phyloP scores from a whole-genome alignment of 2,113 vertebrate genomes.

The Chauna torquata region DNA sequence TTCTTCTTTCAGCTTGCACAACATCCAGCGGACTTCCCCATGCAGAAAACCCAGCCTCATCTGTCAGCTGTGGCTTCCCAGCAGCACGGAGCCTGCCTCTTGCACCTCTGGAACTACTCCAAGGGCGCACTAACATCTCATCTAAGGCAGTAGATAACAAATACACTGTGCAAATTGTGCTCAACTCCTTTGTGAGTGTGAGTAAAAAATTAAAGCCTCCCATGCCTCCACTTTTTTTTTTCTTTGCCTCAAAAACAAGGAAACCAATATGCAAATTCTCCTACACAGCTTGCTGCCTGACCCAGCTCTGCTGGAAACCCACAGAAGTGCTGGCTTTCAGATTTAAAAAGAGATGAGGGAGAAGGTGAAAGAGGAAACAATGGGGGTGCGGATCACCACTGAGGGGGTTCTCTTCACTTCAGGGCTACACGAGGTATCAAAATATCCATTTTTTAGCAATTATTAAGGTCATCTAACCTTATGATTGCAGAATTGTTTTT shows the following conservation, averaged over 20 bases:
- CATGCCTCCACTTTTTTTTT: not conserved
- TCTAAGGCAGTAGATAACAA: not conserved
- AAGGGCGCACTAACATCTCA: accelerated
- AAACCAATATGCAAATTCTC: not conserved
- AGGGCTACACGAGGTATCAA: not conserved
- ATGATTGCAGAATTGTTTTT: not conserved
- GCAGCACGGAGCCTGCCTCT: not conserved
- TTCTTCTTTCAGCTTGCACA: not conserved
- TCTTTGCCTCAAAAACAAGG: not conserved
- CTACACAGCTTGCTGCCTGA: not conserved
- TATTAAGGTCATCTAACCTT: conserved; percentile 2
- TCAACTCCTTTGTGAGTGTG: not conserved
- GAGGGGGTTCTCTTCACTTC: not conserved
- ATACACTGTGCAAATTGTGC: not conserved
- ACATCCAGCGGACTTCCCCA: accelerated
- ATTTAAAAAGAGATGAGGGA: not conserved
- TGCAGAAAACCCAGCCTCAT: not conserved
- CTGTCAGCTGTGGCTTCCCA: not conserved
- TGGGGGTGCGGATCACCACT: not conserved
- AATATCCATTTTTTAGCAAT: not conserved
- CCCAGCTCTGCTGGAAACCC: not conserved
- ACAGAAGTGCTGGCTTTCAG: not conserved
- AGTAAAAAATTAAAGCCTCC: not conserved
- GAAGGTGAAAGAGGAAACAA: not conserved
- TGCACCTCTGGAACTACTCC: not conserved